Conservation (phyloP, 2,113 vertebrate genomes). For the Phalacrocorax aristotelis region DNA sequence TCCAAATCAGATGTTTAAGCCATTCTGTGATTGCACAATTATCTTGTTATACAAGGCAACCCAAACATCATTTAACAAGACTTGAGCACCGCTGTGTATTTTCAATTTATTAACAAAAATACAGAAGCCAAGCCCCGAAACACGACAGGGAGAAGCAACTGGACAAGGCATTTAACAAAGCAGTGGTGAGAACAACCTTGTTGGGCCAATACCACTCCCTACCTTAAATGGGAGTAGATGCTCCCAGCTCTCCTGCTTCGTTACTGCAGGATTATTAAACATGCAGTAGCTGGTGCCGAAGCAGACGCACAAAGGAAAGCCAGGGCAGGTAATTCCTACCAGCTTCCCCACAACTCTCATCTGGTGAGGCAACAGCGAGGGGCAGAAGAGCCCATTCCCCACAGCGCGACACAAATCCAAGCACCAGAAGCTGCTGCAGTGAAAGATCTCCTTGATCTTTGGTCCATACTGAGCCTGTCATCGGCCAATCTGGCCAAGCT, state of each 20-base stretch:
- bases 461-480: neutral
- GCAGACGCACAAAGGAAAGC: neutral
- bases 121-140: neutral
- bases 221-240: neutral
- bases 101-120: constrained; percentile 36
- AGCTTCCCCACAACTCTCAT: neutral
- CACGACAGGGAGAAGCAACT: neutral
- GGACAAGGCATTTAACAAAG: neutral
- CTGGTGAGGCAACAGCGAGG: neutral
- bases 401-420: neutral
- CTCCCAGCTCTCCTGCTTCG: neutral
- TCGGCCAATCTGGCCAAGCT: neutral
- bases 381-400: neutral
- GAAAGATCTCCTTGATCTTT: neutral
- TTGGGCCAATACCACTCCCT: neutral
- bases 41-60: constrained; percentile 58
- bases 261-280: neutral
- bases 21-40: constrained; percentile 54
- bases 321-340: neutral
- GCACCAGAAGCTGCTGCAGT: neutral
- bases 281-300: neutral
- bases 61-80: constrained; percentile 52
- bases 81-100: constrained; percentile 28
- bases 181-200: neutral
- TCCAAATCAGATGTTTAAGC: constrained; percentile 67